These are phyloP conservation scores for Allygus modestus DNA, from an alignment of 2,888 invertebrate genomes.

Conservation along the genomic window DNA sequence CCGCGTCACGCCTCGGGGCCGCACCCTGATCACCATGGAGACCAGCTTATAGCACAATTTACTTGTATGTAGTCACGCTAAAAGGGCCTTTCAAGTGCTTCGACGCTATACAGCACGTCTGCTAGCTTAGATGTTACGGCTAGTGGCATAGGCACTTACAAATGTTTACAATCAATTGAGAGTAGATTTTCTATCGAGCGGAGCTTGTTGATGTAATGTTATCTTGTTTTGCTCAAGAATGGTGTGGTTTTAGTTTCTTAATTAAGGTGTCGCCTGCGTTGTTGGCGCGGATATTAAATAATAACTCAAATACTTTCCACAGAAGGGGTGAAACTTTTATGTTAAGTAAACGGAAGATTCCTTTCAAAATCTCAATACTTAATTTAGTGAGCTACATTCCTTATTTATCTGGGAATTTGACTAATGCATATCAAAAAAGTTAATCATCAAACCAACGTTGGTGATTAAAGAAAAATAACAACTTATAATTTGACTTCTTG, in stretches of 20 bases:
- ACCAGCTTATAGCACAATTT: conserved; percentile 74
- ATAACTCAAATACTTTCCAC: too few species aligned
- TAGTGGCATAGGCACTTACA: neutral
- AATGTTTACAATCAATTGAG: neutral
- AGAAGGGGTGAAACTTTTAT: too few species aligned
- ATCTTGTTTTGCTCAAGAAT: neutral
- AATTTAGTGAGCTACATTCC: too few species aligned
- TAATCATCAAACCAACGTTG: too few species aligned
- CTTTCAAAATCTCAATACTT: too few species aligned
- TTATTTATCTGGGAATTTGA: too few species aligned
- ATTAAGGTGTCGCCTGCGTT: neutral
- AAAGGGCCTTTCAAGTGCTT: neutral
- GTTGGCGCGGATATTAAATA: neutral
- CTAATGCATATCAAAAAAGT: too few species aligned
- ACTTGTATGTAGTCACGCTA: neutral
- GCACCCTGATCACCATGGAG: conserved; percentile 74
- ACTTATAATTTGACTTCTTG: too few species aligned
- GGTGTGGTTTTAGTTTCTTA: neutral
- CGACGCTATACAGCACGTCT: neutral
- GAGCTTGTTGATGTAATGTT: neutral
- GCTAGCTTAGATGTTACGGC: neutral
- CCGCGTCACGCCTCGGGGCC: conserved; percentile 49
- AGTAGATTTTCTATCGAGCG: neutral
- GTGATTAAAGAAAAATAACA: too few species aligned
- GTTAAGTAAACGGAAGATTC: too few species aligned